Evolutionary conservation across 2,113 vertebrate genomes (phyloP).

Genomic region (Phalacrocorax carbo): DNA sequence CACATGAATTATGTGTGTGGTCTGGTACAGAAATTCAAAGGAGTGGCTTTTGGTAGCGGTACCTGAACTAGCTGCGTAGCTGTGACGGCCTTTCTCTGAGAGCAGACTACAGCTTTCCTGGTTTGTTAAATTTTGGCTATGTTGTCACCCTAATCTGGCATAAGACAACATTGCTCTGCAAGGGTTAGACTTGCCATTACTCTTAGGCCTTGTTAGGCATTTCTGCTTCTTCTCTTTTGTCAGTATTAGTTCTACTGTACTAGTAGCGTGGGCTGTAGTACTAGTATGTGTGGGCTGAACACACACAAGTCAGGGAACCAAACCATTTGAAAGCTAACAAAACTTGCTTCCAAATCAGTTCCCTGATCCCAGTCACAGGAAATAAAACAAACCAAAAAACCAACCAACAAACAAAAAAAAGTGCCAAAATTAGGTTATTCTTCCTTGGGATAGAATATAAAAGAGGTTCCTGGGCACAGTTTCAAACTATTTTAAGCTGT

Average conservation of each 20-base stretch:
- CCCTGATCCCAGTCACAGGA: not conserved
- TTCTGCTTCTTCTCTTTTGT: not conserved
- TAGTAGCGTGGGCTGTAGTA: too few relatives aligned
- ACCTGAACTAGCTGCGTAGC: not conserved
- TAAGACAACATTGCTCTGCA: not conserved
- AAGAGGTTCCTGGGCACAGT: not conserved
- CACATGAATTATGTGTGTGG: rapidly evolving
- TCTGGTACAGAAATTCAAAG: not conserved
- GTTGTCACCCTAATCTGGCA: not conserved
- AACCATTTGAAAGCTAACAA: not conserved
- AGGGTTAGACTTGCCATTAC: not conserved
- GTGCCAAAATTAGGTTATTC: not conserved
- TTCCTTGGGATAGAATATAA: not conserved
- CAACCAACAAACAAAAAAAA: not conserved
- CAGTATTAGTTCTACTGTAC: not conserved
- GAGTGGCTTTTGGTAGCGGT: not conserved
- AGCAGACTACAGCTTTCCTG: not conserved
- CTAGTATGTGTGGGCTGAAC: not conserved
- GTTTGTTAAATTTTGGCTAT: not conserved
- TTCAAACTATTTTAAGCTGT: not conserved
- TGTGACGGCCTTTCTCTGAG: not conserved
- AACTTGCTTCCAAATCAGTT: not conserved
- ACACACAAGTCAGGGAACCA: not conserved
- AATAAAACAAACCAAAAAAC: too few relatives aligned
- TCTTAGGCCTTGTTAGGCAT: not conserved